Percentiles rank a stretch among this genome's conserved stretches.
Evolutionary conservation across 2,113 vertebrate species (phyloP).

Genomic region (Synodontis membranacea): DNA sequence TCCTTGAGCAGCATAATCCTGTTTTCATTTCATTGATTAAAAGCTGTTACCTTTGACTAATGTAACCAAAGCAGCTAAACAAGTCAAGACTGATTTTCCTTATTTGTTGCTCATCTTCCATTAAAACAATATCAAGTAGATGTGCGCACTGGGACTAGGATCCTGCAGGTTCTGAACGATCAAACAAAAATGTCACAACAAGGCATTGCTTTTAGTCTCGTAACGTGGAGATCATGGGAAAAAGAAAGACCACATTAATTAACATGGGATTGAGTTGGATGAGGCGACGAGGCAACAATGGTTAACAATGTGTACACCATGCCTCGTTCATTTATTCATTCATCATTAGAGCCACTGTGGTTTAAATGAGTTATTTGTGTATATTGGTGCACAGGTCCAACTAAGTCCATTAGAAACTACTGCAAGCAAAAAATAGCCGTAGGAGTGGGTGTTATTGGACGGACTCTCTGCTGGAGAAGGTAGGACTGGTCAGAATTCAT

Average conservation of each 20-base stretch:
- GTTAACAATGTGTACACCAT: neutral
- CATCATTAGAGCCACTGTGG: neutral
- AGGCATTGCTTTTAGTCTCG: neutral
- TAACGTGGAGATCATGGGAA: neutral
- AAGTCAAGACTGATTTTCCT: neutral
- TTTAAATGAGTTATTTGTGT: neutral
- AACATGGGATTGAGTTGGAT: neutral
- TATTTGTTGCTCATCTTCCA: neutral
- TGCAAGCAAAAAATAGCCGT: neutral
- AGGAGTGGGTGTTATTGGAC: neutral
- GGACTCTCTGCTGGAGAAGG: neutral
- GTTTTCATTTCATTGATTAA: constrained; percentile 10
- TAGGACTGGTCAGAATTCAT: neutral
- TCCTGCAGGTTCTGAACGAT: neutral
- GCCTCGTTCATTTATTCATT: neutral
- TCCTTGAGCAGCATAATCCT: neutral
- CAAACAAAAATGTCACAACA: neutral
- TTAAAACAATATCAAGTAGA: neutral
- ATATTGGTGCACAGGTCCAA: neutral
- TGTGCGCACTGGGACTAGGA: neutral
- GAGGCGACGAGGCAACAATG: neutral
- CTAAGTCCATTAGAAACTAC: neutral
- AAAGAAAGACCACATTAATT: neutral
- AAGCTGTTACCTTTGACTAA: constrained; percentile 13
- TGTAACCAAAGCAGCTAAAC: constrained; percentile 19